Conservation (phyloP, 2,888 invertebrate species). For the Trypoxylon attenuatum region DNA sequence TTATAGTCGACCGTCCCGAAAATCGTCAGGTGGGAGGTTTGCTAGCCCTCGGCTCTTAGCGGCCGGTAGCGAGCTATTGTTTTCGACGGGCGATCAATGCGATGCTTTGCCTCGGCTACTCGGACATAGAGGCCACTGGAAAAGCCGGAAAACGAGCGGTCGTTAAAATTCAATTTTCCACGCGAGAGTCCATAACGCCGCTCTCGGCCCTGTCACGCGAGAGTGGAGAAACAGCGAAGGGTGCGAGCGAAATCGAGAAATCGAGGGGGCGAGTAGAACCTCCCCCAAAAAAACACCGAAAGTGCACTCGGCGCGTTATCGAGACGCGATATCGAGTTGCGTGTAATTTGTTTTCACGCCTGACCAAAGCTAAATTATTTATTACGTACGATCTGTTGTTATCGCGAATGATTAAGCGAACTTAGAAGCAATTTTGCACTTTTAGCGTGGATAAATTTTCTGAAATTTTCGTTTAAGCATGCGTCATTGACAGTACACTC, state of each 20-base stretch:
- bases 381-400: slow-evolving; percentile 4
- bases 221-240: background rate
- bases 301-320: background rate
- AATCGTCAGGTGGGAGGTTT: too few relatives aligned
- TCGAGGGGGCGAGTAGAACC: too few relatives aligned
- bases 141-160: slow-evolving; percentile 13
- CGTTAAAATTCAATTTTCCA: slow-evolving; percentile 22
- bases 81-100: slow-evolving; percentile 18
- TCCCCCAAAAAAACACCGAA: background rate
- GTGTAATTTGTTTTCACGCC: background rate
- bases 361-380: slow-evolving; percentile 10
- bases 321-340: background rate
- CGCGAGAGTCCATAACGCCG: slow-evolving; percentile 1
- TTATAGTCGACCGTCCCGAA: too few relatives aligned
- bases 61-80: slow-evolving; percentile 7
- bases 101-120: slow-evolving; percentile 9
- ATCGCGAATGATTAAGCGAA: slow-evolving; percentile 1
- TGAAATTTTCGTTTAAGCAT: too few relatives aligned
- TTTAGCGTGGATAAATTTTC: too few relatives aligned
- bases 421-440: background rate
- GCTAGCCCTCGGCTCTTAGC: too few relatives aligned
- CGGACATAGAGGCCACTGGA: slow-evolving; percentile 11
- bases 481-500: too few relatives aligned
- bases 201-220: background rate
- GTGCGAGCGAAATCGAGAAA: too few relatives aligned